Evolutionary conservation across 2,797 vertebrate genomes (phyloP).

Genomic region (Sciurus carolinensis): DNA sequence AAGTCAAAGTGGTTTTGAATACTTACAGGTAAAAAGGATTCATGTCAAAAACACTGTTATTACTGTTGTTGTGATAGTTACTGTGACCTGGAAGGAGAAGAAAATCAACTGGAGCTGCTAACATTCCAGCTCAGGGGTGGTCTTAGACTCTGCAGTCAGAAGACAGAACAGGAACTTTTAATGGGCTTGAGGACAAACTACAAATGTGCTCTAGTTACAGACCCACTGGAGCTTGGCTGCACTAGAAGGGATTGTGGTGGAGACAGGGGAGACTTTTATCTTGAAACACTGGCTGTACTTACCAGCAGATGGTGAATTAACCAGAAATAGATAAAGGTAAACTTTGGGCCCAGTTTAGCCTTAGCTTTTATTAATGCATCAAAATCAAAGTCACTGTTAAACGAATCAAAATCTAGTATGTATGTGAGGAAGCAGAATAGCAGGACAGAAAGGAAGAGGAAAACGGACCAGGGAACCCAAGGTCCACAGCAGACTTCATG

Average conservation of each 20-base stretch:
- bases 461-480: neutral
- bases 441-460: neutral
- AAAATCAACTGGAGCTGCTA: neutral
- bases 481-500: neutral
- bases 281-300: neutral
- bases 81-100: conserved; percentile 19
- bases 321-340: neutral
- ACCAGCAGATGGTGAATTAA: conserved; percentile 36
- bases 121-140: neutral
- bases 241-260: neutral
- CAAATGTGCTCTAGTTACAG: neutral
- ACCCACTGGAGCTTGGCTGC: neutral
- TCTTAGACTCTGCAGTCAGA: neutral
- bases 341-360: neutral
- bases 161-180: neutral
- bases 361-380: conserved; percentile 49
- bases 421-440: neutral
- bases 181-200: neutral
- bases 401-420: neutral
- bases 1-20: conserved; percentile 70
- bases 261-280: neutral
- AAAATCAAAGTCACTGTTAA: neutral
- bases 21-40: conserved; percentile 52
- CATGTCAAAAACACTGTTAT: conserved; percentile 28
- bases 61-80: conserved; percentile 41